Percentiles rank a stretch among this genome's conserved stretches.
phyloP scores from a whole-genome alignment of 2,113 vertebrate species.

The Mormyrus iriodes region DNA sequence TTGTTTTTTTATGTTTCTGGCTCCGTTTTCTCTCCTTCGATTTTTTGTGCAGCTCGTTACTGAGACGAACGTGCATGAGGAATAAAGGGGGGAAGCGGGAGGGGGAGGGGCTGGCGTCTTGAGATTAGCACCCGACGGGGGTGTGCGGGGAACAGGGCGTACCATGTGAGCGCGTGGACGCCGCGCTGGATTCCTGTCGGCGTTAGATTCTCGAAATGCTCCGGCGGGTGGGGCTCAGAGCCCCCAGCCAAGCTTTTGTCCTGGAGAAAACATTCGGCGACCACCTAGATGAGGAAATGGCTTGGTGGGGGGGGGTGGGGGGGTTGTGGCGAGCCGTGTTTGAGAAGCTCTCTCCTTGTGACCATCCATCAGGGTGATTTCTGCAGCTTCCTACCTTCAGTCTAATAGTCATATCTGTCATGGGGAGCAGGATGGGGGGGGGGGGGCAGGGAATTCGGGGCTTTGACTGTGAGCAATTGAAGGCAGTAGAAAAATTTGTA shows the following conservation, averaged over 20 bases:
- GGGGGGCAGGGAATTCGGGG: background rate
- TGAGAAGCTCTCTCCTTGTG: background rate
- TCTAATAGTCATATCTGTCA: background rate
- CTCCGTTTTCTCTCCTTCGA: slow-evolving; percentile 9
- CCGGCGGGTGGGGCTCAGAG: background rate
- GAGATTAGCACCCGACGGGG: background rate
- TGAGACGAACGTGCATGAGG: background rate
- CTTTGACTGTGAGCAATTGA: background rate
- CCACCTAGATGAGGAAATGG: background rate
- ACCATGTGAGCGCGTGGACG: background rate
- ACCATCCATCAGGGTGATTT: background rate
- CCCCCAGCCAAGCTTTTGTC: background rate
- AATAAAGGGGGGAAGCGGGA: background rate
- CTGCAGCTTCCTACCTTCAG: background rate
- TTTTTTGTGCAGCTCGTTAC: background rate
- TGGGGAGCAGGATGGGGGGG: background rate
- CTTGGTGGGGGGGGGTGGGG: background rate
- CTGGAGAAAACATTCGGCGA: background rate
- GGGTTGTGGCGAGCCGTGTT: background rate
- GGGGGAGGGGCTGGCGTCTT: background rate
- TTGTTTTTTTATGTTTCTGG: slow-evolving; percentile 24
- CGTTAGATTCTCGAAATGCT: background rate
- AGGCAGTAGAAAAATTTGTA: background rate
- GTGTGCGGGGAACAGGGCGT: background rate
- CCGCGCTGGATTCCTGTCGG: background rate